Base-by-base conservation (phyloP, 1,140 invertebrate genomes). In the Dendrolimus kikuchii region DNA sequence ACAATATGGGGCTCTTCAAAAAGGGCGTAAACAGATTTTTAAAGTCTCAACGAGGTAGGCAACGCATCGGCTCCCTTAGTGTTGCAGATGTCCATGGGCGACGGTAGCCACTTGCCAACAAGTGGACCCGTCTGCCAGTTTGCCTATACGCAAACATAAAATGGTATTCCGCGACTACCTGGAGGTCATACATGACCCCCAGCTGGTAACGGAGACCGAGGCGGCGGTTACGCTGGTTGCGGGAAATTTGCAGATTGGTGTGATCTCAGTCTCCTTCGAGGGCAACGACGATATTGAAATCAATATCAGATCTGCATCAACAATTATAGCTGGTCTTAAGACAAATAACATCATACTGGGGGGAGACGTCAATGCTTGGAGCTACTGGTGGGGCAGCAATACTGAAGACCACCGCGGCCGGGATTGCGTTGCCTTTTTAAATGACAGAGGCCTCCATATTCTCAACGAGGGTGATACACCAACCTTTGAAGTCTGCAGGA, bases 351-450 rank as follows among this genome's bases (percentile, higher is more conserved):
- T 70, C 42, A 52, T 71, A 7, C 39, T 66, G 9, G 68, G 55
- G 8, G 67, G 69, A 6, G 72, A 75, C 43, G 59, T 68, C 0
- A 75, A 75, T 42, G 68, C 73, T 0, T 71, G 65, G 66, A 73
- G 66, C 46, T 47, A 55, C 6, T 76, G 68, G 68, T 76, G 70
- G 73, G 70, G 48, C 7, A 40, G 38, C 40, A 7, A 6, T 4
- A 7, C 5, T 4, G 53, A 55, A 10, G 50, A 62, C 23, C 41
- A 41, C 0, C 48, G 60, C 42, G 55, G 60, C 7, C 48, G 36
- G 8, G 46, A 38, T n/a, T 7, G 53, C 7, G 5, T 6, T 6
- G 41, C 41, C 4, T 37, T 51, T 7, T 23, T 59, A 2, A 40
- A 44, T 2, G 52, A 60, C 9, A 8, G 44, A 7, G 50, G 49